Base-by-base conservation (phyloP, 2,888 invertebrate species). In the Tenodera sinensis region DNA sequence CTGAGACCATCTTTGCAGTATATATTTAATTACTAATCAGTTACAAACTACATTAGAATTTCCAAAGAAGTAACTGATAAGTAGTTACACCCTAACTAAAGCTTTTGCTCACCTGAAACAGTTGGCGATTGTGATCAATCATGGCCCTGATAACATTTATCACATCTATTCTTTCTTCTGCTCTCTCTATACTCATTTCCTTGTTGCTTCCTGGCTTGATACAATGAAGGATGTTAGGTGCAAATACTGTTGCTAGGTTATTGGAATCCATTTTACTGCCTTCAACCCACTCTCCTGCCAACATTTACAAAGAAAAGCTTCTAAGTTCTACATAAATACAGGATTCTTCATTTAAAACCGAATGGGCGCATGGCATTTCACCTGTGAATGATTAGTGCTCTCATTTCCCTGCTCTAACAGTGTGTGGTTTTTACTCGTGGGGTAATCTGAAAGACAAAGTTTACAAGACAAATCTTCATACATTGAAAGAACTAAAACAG, bases 181-280 rank as follows among this genome's bases (percentile, higher is more conserved):
- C 96, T 91, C 96, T 95, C 92, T 95, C 95, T 91, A 89, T 92
- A 94, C 81, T 93, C 94, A 88, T 93, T 91, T 91, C 94, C 94
- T 93, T 90, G 92, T 90, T 92, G 84, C 93, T 90, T 92, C 95
- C 95, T 8, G 96, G 95, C 91, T 96, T 96, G 91, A 96, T 95
- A 92, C 95, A 96, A 92, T 98, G 98, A 89, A 99, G 95, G 92
- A 99, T 97, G 92, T 98, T 99, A 0, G 99, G 99, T 2, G 98
- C 98, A 93, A 99, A 98, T 83, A 99, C 92, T 0, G 98, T 98
- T 0, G 99, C 98, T 90, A 99, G 94, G 93, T 98, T 99, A 88
- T 96, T 96, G 84, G 97, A 96, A 93, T 98, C 98, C 99, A 99
- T 99, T 94, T 97, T 98, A 94, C 98, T 98, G 2, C 98, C 98